Evolutionary conservation across 2,113 vertebrate genomes (phyloP), one percentile per base, ranked within the genome.

Genomic region (Myiagra hebetior): DNA sequence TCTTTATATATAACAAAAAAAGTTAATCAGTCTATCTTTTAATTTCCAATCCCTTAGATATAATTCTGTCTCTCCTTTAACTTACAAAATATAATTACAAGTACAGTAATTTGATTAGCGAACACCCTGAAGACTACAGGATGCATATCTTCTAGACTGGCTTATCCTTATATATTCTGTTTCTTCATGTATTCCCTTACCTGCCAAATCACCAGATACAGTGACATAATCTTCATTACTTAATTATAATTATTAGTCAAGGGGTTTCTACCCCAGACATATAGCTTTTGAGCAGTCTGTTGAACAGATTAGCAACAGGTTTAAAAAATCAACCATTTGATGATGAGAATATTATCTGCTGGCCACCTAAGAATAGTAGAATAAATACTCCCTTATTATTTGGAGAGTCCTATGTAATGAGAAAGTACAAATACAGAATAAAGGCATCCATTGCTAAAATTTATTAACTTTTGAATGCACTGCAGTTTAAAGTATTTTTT

Each of bases 1-100:
- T 91, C 53, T 87, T 75, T 85, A 64, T 72, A 78, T 78, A 41
- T 64, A 89, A 60, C 30, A 33, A 86, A 89, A 86, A 95, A 94
- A 78, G 60, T 23, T 78, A 84, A 93, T 89, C 73, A 87, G 33
- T 87, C 74, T 53, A 85, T 85, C 67, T 83, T 91, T 87, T 91
- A 3, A 76, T 94, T 95, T 79, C 76, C 72, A 77, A 12, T 73
- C 75, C 59, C 82, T 94, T 87, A 78, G 82, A 90, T 88, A 74
- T n/a, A 53, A 80, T 83, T 90, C 78, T 77, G 39, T 9, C 16
- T 95, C 59, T 95, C 42, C 79, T 94, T 80, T 90, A 90, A 60
- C 92, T 93, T 95, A 90, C 19, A 83, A 80, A 96, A 91, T 74
- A 90, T 84, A 97, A 95, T 96, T 96, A 96, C 74, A 94, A 94